Base-by-base conservation (phyloP, 1,140 invertebrate genomes). In the Lepidurus apus region DNA sequence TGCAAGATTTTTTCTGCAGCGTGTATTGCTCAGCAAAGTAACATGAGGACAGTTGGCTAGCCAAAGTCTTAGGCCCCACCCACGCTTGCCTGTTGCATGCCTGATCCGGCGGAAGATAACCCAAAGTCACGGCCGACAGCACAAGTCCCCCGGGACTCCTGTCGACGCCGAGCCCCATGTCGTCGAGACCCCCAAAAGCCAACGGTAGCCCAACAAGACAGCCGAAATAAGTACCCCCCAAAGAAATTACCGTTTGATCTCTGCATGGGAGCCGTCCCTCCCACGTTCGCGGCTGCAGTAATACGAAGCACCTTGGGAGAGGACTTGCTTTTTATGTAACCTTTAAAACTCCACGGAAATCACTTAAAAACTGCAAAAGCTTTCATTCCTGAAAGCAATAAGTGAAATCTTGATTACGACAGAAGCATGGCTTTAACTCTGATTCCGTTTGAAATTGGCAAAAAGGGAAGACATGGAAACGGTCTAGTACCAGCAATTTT, bases 1-100 rank as follows among this genome's bases (percentile, higher is more conserved):
- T 34, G 2, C 34, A 34, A 34, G 34, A 3, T 34, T 34, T 0
- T 34, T 34, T 34, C 34, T 34, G 1, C 34, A 34, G 34, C 34
- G 34, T 34, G 34, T 34, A 3, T 34, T 34, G 2, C 2, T 34
- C 34, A 4, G 34, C 34, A 26, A 13, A 24, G 34, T n/a, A 11
- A 75, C 17, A 75, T 24, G 13, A 24, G 74, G 43, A 43, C 74
- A 42, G 43, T n/a, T 75, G 43, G 34, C 34, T 21, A n/a, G 21
- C 17, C 74, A 75, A 7, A 43, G 8, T n/a, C 24, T 8, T 4
- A 6, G 21, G n/a, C 43, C 43, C 0, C 43, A 17, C 34, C 43
- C 74, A 42, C 43, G n/a, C 74, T 75, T 65, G 53, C 53, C 53
- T 65, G 53, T 65, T 65, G 53, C 53, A n/a, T 65, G 53, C 53